phyloP scores from a whole-genome alignment of 53 echinoderm and acorn worm genomes.

The Mesocentrotus franciscanus region DNA sequence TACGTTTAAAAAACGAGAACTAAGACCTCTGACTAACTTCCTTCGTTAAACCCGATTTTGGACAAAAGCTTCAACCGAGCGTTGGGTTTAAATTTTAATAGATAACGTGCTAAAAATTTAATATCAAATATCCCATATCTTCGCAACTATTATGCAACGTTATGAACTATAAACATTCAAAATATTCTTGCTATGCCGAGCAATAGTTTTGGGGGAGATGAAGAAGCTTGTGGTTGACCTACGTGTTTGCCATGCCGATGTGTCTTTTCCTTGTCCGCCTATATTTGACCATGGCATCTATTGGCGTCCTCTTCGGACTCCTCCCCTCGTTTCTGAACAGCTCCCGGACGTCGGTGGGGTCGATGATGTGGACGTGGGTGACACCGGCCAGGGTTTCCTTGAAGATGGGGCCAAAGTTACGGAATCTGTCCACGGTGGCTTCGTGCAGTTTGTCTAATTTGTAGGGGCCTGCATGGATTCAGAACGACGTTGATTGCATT shows the following conservation, averaged over 20 bases:
- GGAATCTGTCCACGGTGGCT: conserved; percentile 94
- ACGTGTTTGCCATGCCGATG: conserved; percentile 91
- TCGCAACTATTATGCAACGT: too few species aligned
- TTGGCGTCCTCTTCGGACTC: conserved; percentile 82
- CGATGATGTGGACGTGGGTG: conserved; percentile 91
- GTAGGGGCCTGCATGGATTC: conserved; percentile 73
- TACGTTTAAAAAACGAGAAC: too few species aligned
- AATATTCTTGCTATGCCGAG: not conserved
- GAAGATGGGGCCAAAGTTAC: conserved; percentile 90
- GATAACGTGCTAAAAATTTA: too few species aligned
- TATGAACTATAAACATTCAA: not conserved
- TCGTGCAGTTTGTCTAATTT: conserved; percentile 89
- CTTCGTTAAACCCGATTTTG: too few species aligned
- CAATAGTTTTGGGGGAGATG: not conserved
- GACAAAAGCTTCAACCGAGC: too few species aligned
- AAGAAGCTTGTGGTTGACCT: conserved; percentile 56
- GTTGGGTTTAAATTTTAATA: too few species aligned
- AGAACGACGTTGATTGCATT: not conserved
- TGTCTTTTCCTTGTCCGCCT: conserved; percentile 82
- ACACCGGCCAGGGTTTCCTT: conserved; percentile 90
- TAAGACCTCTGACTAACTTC: too few species aligned
- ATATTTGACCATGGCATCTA: conserved; percentile 92
- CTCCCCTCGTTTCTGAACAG: conserved; percentile 85
- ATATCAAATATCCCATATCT: too few species aligned
- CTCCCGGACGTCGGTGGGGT: conserved; percentile 88